Evolutionary conservation across 1,140 invertebrate species (phyloP).

Genomic region (Drosophila sulfurigaster): DNA sequence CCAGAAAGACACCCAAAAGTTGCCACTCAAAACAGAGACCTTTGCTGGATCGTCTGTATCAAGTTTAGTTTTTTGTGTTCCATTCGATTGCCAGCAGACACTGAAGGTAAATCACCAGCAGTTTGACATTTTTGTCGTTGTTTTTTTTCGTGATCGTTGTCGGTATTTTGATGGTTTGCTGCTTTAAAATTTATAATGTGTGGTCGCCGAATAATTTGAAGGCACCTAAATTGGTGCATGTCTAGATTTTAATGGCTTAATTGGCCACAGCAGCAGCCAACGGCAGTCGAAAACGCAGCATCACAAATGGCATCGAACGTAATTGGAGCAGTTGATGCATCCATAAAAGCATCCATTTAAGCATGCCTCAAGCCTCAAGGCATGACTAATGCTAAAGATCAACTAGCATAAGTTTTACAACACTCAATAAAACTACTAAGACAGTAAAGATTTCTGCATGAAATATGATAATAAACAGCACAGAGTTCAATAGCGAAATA

Average conservation of each 20-base stretch:
- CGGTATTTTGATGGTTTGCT: conserved; percentile 63
- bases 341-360: conserved; percentile 1
- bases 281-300: not conserved
- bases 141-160: conserved; percentile 19
- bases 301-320: not conserved
- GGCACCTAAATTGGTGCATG: conserved; percentile 81
- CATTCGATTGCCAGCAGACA: conserved; percentile 29
- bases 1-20: conserved; percentile 53
- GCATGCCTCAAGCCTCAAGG: not conserved
- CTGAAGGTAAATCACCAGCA: conserved; percentile 71
- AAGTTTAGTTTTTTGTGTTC: conserved; percentile 29
- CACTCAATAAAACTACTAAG: not conserved
- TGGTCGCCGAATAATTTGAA: conserved; percentile 83
- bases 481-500: too few relatives aligned
- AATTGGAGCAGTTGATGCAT: not conserved
- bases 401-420: not conserved
- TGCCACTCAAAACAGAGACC: not conserved
- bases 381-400: not conserved
- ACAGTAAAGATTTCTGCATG: too few relatives aligned
- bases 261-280: conserved; percentile 46
- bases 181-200: conserved; percentile 82
- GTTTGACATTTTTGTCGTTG: conserved; percentile 68
- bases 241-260: conserved; percentile 81
- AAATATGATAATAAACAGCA: too few relatives aligned
- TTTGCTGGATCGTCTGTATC: not conserved